Conservation (phyloP, 2,797 vertebrate species). For the Etheostoma perlongum region DNA sequence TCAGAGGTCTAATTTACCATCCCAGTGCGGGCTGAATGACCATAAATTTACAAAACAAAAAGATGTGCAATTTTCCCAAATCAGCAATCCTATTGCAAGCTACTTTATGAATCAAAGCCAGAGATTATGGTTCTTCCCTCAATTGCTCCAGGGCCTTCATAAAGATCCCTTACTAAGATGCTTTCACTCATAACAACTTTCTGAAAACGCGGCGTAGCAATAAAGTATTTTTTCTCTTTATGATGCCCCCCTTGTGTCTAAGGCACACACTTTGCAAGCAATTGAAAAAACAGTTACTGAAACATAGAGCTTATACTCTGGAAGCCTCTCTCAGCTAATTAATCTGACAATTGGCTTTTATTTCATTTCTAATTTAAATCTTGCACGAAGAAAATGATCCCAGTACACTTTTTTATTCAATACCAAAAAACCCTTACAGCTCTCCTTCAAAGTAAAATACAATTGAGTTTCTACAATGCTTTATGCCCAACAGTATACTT, state of each 20-base stretch:
- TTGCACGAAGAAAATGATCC: constrained; percentile 36
- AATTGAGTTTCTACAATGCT: constrained; percentile 40
- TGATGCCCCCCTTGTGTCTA: constrained; percentile 42
- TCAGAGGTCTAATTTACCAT: constrained; percentile 53
- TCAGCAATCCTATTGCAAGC: constrained; percentile 45
- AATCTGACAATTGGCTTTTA: constrained; percentile 50
- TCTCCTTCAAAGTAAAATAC: constrained; percentile 48
- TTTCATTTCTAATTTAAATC: constrained; percentile 57
- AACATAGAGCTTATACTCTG: constrained; percentile 21
- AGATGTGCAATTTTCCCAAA: constrained; percentile 54
- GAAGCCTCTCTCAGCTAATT: constrained; percentile 44
- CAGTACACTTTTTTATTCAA: constrained; percentile 32
- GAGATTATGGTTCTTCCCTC: constrained; percentile 40
- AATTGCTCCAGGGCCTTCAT: constrained; percentile 25
- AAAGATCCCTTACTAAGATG: constrained; percentile 35
- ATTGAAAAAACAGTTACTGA: constrained; percentile 31
- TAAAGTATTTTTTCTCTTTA: constrained; percentile 12
- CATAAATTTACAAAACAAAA: constrained; percentile 50
- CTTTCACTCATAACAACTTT: constrained; percentile 41
- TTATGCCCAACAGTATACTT: constrained; percentile 50
- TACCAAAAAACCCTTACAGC: constrained; percentile 14
- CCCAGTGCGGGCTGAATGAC: constrained; percentile 35
- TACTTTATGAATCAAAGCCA: constrained; percentile 60
- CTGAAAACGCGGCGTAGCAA: constrained; percentile 24
- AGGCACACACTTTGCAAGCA: constrained; percentile 3